Evolutionary conservation across 2,113 vertebrate genomes (phyloP).

Genomic region (Sylvia atricapilla): DNA sequence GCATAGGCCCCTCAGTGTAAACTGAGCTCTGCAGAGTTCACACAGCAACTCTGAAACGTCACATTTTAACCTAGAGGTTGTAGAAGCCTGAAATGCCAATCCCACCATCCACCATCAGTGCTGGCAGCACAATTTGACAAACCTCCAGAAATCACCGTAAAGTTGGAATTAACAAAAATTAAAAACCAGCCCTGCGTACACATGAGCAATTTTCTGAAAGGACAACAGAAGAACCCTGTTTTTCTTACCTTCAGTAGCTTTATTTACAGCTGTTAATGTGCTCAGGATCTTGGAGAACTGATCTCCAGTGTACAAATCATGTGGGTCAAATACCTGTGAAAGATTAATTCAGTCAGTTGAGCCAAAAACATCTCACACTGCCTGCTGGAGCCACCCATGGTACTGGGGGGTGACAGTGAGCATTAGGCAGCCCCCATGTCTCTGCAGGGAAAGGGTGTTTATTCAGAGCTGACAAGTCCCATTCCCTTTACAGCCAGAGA

Average conservation of each 20-base stretch:
- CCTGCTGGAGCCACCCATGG: not conserved
- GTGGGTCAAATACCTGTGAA: slow-evolving; percentile 88
- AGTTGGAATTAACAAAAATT: not conserved
- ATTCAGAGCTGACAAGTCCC: not conserved
- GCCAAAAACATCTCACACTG: not conserved
- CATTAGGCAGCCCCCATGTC: not conserved
- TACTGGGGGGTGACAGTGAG: not conserved
- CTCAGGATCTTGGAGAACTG: slow-evolving; percentile 88
- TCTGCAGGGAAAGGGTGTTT: not conserved
- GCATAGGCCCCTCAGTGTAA: not conserved
- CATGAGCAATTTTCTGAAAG: not conserved
- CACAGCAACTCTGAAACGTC: not conserved
- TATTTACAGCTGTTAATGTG: slow-evolving; percentile 87
- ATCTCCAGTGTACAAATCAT: slow-evolving; percentile 87
- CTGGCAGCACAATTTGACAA: not conserved
- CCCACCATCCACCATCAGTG: not conserved
- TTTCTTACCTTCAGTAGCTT: slow-evolving; percentile 90
- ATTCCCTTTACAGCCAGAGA: not conserved
- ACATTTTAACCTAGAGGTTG: not conserved
- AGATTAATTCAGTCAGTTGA: not conserved
- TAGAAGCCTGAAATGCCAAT: not conserved
- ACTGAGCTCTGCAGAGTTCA: not conserved
- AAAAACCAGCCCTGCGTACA: not conserved
- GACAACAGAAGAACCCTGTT: accelerated
- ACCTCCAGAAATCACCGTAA: not conserved